Evolutionary conservation across 2,113 vertebrate genomes (phyloP), one percentile per base, ranked within the genome.

Genomic region (Martes martes): DNA sequence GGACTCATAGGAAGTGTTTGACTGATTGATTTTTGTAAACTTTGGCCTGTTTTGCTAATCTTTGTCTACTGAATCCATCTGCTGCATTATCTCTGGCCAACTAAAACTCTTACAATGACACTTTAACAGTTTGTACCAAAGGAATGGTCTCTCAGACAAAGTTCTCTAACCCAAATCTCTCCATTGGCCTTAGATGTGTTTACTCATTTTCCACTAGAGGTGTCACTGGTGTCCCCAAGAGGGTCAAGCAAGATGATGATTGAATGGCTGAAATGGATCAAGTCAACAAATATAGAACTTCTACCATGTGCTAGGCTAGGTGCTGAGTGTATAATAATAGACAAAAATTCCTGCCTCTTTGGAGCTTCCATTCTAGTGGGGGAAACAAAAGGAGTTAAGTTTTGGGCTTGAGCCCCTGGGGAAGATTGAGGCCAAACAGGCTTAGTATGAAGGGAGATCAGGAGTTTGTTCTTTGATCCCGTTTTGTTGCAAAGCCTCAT

Each of bases 201-300:
- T 90, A 31, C 24, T 9, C 10, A 89, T 11, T 76, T 91, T 92
- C 55, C 13, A 71, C 10, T 47, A 33, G 73, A 63, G 50, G 80
- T 19, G 9, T 61, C 52, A 45, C 39, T 71, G 31, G n/a, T 91
- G 21, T 31, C 7, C 39, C 23, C 33, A 33, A 74, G 39, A 50
- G 57, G 4, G 28, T 91, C n/a, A 81, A 84, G 80, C 18, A 67
- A 85, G 23, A 36, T 93, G 26, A 87, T 83, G 65, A 90, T 52
- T 86, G 42, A 93, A 93, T 91, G 91, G 47, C 42, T 84, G 74
- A 89, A 96, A 63, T 89, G 59, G 31, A 80, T 95, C 57, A 81
- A 80, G 9, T 91, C 36, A 85, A 80, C 11, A 67, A 92, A n/a
- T 31, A n/a, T 13, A 33, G 33, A 73, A 84, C 45, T 80, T 69